Percentiles rank a stretch among this genome's conserved stretches.
Evolutionary conservation across 2,113 vertebrate species (phyloP).

Genomic region (Centrocercus urophasianus): DNA sequence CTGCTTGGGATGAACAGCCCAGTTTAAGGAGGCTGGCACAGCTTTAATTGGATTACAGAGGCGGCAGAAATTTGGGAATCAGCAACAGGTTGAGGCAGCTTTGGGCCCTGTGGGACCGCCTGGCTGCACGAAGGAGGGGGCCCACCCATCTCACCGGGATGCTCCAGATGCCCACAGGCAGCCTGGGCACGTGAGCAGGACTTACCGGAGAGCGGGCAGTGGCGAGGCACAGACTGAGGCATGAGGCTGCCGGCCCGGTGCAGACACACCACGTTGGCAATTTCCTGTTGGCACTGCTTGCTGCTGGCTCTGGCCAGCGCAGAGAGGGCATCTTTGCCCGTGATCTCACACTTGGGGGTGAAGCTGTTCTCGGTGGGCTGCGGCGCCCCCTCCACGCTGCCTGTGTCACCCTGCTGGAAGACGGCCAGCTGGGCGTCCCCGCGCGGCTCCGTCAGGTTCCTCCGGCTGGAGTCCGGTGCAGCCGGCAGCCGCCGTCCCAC

Average conservation of each 20-base stretch:
- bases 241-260: conserved; percentile 92
- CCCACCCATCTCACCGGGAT: fast-evolving
- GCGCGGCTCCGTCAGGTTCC: conserved; percentile 83
- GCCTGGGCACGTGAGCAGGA: not conserved
- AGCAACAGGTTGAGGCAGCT: not conserved
- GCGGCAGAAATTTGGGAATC: not conserved
- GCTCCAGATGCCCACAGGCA: fast-evolving
- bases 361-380: conserved; percentile 88
- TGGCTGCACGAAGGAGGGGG: not conserved
- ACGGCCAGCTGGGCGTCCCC: conserved; percentile 77
- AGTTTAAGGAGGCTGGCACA: not conserved
- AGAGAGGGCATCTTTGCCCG: conserved; percentile 92
- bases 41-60: conserved; percentile 41
- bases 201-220: conserved; percentile 90
- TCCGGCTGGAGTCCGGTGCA: conserved; percentile 80
- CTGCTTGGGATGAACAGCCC: not conserved
- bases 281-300: conserved; percentile 93
- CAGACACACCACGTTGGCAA: conserved; percentile 92
- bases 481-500: conserved; percentile 69
- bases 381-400: conserved; percentile 93
- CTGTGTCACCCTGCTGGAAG: conserved; percentile 88
- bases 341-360: conserved; percentile 92
- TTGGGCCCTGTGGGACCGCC: not conserved
- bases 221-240: conserved; percentile 88
- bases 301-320: conserved; percentile 91